Base-by-base conservation (phyloP, 2,113 vertebrate species). In the Catharus fuscescens region DNA sequence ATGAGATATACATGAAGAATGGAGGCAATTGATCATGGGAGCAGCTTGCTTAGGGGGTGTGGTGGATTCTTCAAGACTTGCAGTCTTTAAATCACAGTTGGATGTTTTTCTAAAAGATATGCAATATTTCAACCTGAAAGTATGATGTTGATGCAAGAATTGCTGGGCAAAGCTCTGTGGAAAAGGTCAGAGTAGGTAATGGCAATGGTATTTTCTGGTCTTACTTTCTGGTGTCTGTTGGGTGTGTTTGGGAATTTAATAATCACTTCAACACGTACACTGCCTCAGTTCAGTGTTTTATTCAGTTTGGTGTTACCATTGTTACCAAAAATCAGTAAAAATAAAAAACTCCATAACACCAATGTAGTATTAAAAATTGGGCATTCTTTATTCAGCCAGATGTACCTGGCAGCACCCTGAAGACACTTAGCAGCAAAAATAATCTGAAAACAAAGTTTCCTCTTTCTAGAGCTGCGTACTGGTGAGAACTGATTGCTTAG, bases 71-170 rank as follows among this genome's bases (percentile, higher is more conserved):
- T 94, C 50, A 80, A 77, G 50, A 80, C 42, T 92, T 59, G 34
- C 20, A 65, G 81, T 66, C 71, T 90, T 87, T 91, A 88, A 88
- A 91, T 88, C 42, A 91, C 24, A 66, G 21, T 12, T 82, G 71
- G 28, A 69, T 83, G 20, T 56, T 88, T 85, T 80, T 64, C 70
- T 77, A 23, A 83, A 86, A 94, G 59, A 42, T 76, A 57, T 0
- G 18, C 32, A 32, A 5, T 50, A n/a, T 24, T 82, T 95, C n/a
- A 86, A 34, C 61, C 19, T 87, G 45, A 65, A 92, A 90, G 83
- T 47, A 73, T 15, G 15, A n/a, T 73, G 38, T 40, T 54, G 45
- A 44, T 86, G 29, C 24, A 80, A 44, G 38, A 73, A 47, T 44
- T 80, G 34, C 47, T 38, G 14, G 34, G 15, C 26, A 86, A 65